Evolutionary conservation across 2,797 vertebrate species (phyloP).

Genomic region (Gymnodraco acuticeps): DNA sequence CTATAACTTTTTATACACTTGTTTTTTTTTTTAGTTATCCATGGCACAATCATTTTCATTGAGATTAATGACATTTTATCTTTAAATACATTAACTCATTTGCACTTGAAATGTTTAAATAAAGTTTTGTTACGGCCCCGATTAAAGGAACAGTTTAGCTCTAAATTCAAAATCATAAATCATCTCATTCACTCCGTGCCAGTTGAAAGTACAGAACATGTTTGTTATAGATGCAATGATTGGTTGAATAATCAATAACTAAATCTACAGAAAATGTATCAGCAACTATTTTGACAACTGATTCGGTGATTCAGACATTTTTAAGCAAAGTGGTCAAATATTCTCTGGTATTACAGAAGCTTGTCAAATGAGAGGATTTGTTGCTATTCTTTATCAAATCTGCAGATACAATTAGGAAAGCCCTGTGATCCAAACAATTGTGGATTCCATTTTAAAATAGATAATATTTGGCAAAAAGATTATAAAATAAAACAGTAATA

Average conservation of each 20-base stretch:
- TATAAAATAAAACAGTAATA: background rate
- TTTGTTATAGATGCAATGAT: too few relatives aligned
- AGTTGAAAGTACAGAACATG: background rate
- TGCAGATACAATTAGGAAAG: background rate
- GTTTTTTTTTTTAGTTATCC: too few relatives aligned
- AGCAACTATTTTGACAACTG: too few relatives aligned
- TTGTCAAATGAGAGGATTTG: background rate
- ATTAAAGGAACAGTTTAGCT: background rate
- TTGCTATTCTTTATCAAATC: background rate
- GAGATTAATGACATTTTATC: background rate
- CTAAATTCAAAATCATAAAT: background rate
- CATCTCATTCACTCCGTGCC: background rate
- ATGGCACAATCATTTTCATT: too few relatives aligned
- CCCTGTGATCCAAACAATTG: background rate
- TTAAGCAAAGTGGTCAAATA: background rate
- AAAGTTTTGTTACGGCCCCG: background rate
- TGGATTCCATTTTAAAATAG: background rate
- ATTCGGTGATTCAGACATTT: too few relatives aligned
- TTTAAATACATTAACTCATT: background rate
- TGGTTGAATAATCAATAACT: too few relatives aligned
- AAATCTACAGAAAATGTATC: too few relatives aligned
- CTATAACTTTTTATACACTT: too few relatives aligned
- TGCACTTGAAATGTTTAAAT: background rate
- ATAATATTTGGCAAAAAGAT: background rate
- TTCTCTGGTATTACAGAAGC: background rate